A percentile compares a stretch with the other conserved stretches of the same genome.
phyloP scores from a whole-genome alignment of 1,140 invertebrate species.

The Tyrophagus putrescentiae region DNA sequence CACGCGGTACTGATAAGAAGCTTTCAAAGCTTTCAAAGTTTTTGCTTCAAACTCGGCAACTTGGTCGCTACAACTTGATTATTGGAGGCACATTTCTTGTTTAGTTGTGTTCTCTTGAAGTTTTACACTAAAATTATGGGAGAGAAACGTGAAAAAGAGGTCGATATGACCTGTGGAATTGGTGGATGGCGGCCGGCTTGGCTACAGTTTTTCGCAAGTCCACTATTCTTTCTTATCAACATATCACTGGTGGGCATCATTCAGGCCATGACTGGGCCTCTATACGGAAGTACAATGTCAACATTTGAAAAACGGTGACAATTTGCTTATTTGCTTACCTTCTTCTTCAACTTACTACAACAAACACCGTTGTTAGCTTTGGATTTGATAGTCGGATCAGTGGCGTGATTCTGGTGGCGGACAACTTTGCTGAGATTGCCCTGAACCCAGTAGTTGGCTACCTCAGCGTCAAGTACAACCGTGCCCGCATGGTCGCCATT shows the following conservation, averaged over 20 bases:
- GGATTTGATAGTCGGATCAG: conserved; percentile 58
- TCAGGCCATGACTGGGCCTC: conserved; percentile 55
- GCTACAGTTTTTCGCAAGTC: conserved; percentile 54
- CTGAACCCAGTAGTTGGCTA: conserved; percentile 41
- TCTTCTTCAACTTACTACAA: no score
- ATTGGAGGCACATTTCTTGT: no score
- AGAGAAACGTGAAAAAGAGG: no score
- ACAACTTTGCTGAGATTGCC: conserved; percentile 26
- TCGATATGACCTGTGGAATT: conserved; percentile 47
- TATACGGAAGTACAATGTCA: conserved; percentile 48
- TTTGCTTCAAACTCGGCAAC: no score
- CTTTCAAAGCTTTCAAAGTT: no score
- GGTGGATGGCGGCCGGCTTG: conserved; percentile 44
- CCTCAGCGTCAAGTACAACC: conserved; percentile 47
- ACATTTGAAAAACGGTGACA: conserved; percentile 62
- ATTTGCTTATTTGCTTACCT: no score
- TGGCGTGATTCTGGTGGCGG: conserved; percentile 36
- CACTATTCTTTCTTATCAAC: conserved; percentile 53
- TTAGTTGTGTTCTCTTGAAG: no score
- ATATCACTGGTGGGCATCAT: conserved; percentile 55
- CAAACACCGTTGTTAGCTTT: no score
- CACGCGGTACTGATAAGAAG: no score
- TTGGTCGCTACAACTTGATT: no score
- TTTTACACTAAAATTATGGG: no score
- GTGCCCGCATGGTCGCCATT: conserved; percentile 50